phyloP scores from a whole-genome alignment of 2,113 vertebrate genomes.

The Tychaedon coryphoeus region DNA sequence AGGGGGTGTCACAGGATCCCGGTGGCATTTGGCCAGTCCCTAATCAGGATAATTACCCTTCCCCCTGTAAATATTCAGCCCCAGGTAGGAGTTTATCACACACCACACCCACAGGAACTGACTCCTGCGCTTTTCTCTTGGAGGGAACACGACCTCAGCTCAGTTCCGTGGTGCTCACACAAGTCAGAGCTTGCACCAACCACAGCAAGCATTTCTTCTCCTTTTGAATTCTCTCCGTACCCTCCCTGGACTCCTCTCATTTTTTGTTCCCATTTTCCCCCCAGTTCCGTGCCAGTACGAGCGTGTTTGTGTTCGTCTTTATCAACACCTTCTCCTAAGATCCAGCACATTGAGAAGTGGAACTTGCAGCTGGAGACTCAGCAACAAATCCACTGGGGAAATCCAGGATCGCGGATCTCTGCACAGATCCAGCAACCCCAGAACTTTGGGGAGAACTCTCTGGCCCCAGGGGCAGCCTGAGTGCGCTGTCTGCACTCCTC shows the following conservation, averaged over 20 bases:
- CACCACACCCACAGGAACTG: background rate
- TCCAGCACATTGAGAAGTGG: background rate
- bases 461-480: fast-evolving
- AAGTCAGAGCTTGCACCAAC: background rate
- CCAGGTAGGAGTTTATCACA: background rate
- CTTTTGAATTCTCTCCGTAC: background rate
- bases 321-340: background rate
- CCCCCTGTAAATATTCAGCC: background rate
- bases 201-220: background rate
- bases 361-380: background rate
- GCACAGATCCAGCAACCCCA: background rate
- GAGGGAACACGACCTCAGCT: background rate
- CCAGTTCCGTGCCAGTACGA: background rate
- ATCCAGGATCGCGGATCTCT: background rate
- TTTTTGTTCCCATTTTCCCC: background rate
- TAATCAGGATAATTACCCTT: background rate
- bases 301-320: too few species aligned
- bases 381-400: background rate
- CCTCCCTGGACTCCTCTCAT: background rate
- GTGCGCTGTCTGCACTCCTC: fast-evolving
- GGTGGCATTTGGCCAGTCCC: fast-evolving
- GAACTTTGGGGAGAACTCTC: background rate
- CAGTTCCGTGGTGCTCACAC: fast-evolving
- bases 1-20: fast-evolving
- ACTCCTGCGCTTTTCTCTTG: background rate